Conservation (phyloP, 92 coral and sea anemone species). For the Siderastrea radians region DNA sequence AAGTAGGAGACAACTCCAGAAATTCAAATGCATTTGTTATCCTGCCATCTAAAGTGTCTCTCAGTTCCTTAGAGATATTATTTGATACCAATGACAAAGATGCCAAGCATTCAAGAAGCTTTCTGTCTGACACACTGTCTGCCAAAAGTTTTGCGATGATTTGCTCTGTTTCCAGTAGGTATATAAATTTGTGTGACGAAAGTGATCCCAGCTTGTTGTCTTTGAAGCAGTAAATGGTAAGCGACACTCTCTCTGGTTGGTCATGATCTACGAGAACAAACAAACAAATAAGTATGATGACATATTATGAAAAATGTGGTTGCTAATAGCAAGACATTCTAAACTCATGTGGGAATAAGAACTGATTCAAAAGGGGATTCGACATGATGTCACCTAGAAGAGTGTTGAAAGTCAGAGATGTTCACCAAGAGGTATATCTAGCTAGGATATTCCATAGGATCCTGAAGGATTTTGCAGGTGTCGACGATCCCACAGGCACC, state of each 20-base stretch:
- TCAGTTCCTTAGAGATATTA: constrained; percentile 68
- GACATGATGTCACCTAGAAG: too few species aligned
- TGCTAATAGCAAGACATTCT: neutral
- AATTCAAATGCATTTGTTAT: constrained; percentile 87
- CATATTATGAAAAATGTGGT: neutral
- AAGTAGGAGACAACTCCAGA: constrained; percentile 81
- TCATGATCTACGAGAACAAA: constrained; percentile 68
- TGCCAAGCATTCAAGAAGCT: constrained; percentile 69
- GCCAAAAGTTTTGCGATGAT: constrained; percentile 82
- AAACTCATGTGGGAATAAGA: neutral
- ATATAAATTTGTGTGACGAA: constrained; percentile 81
- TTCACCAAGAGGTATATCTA: too few species aligned
- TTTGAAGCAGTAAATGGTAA: constrained; percentile 79
- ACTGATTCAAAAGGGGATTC: too few species aligned
- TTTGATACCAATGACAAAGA: constrained; percentile 73
- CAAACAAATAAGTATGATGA: neutral
- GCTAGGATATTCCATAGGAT: too few species aligned
- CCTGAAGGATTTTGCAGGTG: too few species aligned
- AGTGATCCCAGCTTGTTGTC: constrained; percentile 65
- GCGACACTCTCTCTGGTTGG: constrained; percentile 80
- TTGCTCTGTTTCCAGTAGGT: constrained; percentile 81
- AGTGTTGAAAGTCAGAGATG: too few species aligned
- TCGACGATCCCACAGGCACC: too few species aligned
- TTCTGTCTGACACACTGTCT: constrained; percentile 72
- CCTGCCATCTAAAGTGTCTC: constrained; percentile 79